A percentile compares a stretch with the other conserved stretches of the same genome.
phyloP scores from a whole-genome alignment of 1,140 invertebrate species.

The Diorhabda sublineata region DNA sequence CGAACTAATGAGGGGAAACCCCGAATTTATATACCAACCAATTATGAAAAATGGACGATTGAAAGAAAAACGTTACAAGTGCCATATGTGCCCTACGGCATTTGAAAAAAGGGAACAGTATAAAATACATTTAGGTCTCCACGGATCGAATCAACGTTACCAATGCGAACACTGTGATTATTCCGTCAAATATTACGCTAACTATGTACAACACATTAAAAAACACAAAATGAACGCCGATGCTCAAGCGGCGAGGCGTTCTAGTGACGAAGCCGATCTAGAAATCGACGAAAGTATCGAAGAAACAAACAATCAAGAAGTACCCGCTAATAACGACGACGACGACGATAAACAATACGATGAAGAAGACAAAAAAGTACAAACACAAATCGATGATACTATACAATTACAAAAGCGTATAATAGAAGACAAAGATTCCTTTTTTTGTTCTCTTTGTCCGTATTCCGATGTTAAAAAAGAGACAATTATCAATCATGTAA shows the following conservation, averaged over 20 bases:
- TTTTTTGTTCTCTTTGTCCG: constrained; percentile 70
- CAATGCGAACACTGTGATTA: constrained; percentile 84
- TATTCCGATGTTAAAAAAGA: constrained; percentile 71
- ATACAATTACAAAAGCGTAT: constrained; percentile 43
- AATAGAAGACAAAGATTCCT: constrained; percentile 51
- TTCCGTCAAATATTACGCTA: constrained; percentile 80
- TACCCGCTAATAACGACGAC: constrained; percentile 10
- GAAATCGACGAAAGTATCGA: constrained; percentile 44
- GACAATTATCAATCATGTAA: constrained; percentile 68
- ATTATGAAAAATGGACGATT: constrained; percentile 69
- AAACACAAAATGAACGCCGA: constrained; percentile 72
- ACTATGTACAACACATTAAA: constrained; percentile 73
- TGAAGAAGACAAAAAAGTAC: constrained; percentile 40
- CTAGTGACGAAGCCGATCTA: constrained; percentile 44
- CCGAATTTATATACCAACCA: constrained; percentile 71
- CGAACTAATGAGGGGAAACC: constrained; percentile 63
- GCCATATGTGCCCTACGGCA: constrained; percentile 81
- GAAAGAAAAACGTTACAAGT: constrained; percentile 77
- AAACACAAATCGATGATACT: constrained; percentile 54
- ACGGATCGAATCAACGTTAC: constrained; percentile 79
- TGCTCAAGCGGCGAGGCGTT: constrained; percentile 55
- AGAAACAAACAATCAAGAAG: constrained; percentile 33
- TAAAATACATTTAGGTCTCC: constrained; percentile 75
- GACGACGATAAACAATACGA: constrained; percentile 7
- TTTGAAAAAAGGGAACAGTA: constrained; percentile 85